A percentile compares a stretch with the other conserved stretches of the same genome.
Conservation (phyloP, 2,113 vertebrate species). For the Podocnemis expansa region DNA sequence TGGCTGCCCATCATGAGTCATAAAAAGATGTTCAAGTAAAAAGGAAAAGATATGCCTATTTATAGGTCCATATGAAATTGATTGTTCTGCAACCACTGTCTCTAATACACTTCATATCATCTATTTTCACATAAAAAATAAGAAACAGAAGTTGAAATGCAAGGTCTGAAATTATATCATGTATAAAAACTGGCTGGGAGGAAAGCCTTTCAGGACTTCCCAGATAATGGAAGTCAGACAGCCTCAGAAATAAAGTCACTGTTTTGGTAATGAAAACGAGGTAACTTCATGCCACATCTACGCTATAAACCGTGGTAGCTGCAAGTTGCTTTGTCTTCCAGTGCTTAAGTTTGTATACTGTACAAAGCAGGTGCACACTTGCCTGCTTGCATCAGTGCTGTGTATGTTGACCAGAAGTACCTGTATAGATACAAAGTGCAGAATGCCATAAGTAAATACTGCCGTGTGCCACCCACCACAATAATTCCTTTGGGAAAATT, state of each 20-base stretch:
- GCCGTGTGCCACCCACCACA: neutral
- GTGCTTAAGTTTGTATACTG: neutral
- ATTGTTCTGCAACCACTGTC: neutral
- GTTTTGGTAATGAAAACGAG: neutral
- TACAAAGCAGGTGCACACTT: neutral
- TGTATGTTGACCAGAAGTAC: neutral
- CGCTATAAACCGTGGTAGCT: neutral
- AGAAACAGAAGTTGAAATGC: slow-evolving; percentile 29
- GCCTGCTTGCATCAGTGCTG: neutral
- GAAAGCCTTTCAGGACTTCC: neutral
- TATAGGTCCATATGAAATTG: slow-evolving; percentile 12
- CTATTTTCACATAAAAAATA: slow-evolving; percentile 41
- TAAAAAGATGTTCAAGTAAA: slow-evolving; percentile 27
- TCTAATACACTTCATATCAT: slow-evolving; percentile 8
- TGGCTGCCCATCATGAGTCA: slow-evolving; percentile 2
- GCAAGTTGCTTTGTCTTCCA: neutral
- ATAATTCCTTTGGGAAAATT: neutral
- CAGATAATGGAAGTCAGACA: neutral
- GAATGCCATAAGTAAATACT: neutral
- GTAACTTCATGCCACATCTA: neutral
- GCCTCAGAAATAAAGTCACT: neutral
- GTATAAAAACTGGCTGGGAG: neutral
- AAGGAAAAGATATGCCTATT: neutral
- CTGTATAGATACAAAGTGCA: neutral
- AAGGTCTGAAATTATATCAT: neutral